Percentiles rank a stretch among this genome's conserved stretches.
phyloP scores from a whole-genome alignment of 2,797 vertebrate species.

The Microhierax caerulescens region DNA sequence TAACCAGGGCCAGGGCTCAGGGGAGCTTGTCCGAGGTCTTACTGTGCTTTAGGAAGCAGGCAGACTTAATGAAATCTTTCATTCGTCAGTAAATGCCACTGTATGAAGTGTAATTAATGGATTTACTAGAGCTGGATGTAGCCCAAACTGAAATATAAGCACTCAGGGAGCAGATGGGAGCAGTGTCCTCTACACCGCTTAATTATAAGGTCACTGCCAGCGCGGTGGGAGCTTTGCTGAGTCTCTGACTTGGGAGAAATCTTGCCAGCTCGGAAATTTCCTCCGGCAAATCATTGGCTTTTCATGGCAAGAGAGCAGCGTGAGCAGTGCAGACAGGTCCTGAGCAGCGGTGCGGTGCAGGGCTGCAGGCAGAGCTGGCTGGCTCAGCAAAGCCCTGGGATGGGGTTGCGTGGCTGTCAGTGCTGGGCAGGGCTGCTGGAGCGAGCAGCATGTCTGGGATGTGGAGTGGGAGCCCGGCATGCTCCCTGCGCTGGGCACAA shows the following conservation, averaged over 20 bases:
- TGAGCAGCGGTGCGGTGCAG: not conserved
- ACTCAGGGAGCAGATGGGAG: slow-evolving; percentile 18
- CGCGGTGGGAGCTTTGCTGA: not conserved
- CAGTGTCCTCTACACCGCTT: slow-evolving; percentile 4
- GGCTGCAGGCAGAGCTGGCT: not conserved
- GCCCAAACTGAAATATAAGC: slow-evolving; percentile 61
- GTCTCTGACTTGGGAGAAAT: not conserved
- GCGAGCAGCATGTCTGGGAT: fast-evolving
- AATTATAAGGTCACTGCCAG: slow-evolving; percentile 53
- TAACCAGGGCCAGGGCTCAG: not conserved
- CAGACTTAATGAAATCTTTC: slow-evolving; percentile 54
- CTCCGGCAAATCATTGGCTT: not conserved
- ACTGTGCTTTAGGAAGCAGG: not conserved
- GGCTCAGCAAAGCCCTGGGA: not conserved
- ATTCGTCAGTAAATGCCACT: slow-evolving; percentile 58
- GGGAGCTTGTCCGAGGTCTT: not conserved
- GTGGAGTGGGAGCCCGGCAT: fast-evolving
- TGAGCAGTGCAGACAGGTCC: not conserved
- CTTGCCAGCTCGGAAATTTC: not conserved
- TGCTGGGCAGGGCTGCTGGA: not conserved
- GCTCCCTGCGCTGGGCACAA: not conserved
- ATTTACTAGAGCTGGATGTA: slow-evolving; percentile 60
- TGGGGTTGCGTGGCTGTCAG: not conserved
- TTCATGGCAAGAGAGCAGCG: not conserved
- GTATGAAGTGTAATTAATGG: slow-evolving; percentile 67